Base-by-base conservation (phyloP, 2,888 invertebrate genomes). In the Eupithecia pulchellata region DNA sequence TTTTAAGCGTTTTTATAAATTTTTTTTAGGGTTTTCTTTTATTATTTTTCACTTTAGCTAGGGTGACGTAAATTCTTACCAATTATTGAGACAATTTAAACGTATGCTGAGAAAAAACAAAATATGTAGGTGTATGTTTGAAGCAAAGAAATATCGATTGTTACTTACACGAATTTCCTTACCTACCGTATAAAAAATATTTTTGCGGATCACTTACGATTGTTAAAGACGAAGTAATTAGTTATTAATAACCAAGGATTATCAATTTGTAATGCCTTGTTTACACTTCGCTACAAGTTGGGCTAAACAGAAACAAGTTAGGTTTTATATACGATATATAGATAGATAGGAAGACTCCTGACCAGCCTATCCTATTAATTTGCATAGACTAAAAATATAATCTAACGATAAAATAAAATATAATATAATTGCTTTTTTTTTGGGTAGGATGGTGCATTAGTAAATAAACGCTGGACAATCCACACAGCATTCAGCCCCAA, bases 191-290 rank as follows among this genome's bases (percentile, higher is more conserved):
- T 25, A 20, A 52, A 20, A 5, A 17, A 3, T 6, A 5, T 14
- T 57, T 57, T 27, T 55, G 27, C 27, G 13, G 14, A 27, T 55
- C 13, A 55, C 39, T 55, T 57, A 29, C 55, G 29, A 57, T 17
- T 57, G 29, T 57, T 57, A 57, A 29, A 60, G 58, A 30, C 30
- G 29, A 20, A 47, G 34, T 32, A 71, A 32, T 76, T 73, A 75
- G 75, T 72, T 79, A 80, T 73, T 79, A 78, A 77, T 75, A 76
- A 68, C 64, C 74, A 13, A 8, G 76, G 78, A 79, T 82, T 81
- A 80, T 78, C 73, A 47, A 62, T 47, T 34, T 63, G 17, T 52
- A 57, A 57, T 6, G 57, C 4, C 29, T 29, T 29, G 14, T 14
- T 17, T 57, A 57, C 57, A 57, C 57, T 57, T 29, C 17, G 0